These are phyloP conservation scores for Drosophila repletoides DNA, from an alignment of 1,140 invertebrate genomes.

Conservation along the genomic window DNA sequence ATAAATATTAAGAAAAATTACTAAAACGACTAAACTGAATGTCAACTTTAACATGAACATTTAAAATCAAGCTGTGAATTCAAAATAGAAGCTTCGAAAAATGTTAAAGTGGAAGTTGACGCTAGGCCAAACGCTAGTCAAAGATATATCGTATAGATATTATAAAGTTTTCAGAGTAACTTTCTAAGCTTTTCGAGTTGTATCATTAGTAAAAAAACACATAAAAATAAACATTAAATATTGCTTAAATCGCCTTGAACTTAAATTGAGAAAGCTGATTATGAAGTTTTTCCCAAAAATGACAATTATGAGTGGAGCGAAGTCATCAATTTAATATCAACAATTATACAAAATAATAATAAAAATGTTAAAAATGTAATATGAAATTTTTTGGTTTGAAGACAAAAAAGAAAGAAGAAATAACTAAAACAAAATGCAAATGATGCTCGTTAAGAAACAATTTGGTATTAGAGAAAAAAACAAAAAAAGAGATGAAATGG, in stretches of 20 bases:
- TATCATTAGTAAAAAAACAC: neutral
- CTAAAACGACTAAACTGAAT: too few species aligned
- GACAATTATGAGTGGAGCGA: slow-evolving; percentile 17
- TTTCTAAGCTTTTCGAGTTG: slow-evolving; percentile 7
- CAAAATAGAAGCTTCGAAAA: too few species aligned
- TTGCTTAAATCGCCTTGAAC: neutral
- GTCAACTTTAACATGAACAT: too few species aligned
- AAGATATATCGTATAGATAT: too few species aligned
- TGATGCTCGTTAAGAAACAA: slow-evolving; percentile 34
- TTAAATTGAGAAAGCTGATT: slow-evolving; percentile 17
- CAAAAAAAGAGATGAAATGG: slow-evolving; percentile 1
- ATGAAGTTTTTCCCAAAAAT: neutral
- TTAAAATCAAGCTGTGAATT: too few species aligned
- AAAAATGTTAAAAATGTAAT: slow-evolving; percentile 6
- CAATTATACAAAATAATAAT: slow-evolving; percentile 14
- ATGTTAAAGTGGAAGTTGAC: too few species aligned
- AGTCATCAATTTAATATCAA: slow-evolving; percentile 23
- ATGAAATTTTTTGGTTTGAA: neutral
- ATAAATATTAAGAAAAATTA: too few species aligned
- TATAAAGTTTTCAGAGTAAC: neutral
- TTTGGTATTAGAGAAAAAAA: slow-evolving; percentile 24
- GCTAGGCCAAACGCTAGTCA: too few species aligned
- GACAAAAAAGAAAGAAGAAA: neutral
- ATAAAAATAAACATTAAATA: neutral
- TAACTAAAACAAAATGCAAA: slow-evolving; percentile 23